Base-by-base conservation (phyloP, 2,888 invertebrate genomes). In the Andricus quercusramuli region DNA sequence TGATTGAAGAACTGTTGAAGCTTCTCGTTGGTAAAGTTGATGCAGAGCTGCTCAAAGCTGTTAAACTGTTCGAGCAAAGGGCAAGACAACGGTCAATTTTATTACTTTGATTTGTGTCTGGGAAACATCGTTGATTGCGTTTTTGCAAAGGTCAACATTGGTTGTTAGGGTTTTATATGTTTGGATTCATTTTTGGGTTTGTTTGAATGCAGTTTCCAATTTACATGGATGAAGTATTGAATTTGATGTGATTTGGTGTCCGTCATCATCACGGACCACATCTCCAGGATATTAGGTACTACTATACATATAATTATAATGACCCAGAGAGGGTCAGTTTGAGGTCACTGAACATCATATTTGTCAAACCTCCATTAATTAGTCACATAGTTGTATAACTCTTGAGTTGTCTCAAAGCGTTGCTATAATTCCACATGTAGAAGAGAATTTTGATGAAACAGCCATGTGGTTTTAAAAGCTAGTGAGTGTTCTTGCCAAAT, bases 1-100 rank as follows among this genome's bases (percentile, higher is more conserved):
- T 97, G 97, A 96, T 98, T 98, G 95, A 97, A 98, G 94, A 98
- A 97, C 94, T 98, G 97, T 94, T 98, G 97, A 91, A 98, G 95
- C 93, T 97, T 97, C 95, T 97, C 97, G 94, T 97, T 98, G 93
- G 97, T 98, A 94, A 97, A 98, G 95, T 97, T 97, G 95, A 97
- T 97, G 94, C 97, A 98, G 92, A 97, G 95, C 94, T 98, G 97
- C 94, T 98, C 97, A 95, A 97, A 98, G 93, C 97, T 96, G 95
- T 98, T 98, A 94, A 93, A 96, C 96, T 96, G 95, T 86, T 84
- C 80, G 84, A 80, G 85, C 82, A 83, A 85, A 82, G 78, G 83
- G 79, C 84, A 84, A 79, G 81, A 86, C 85, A 86, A 86, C 83
- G 78, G 87, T 88, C 87, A 89, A 82, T 86, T 86, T 86, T 86